These are phyloP conservation scores for Agapostemon virescens DNA, from an alignment of 2,888 invertebrate genomes.

Conservation along the genomic window DNA sequence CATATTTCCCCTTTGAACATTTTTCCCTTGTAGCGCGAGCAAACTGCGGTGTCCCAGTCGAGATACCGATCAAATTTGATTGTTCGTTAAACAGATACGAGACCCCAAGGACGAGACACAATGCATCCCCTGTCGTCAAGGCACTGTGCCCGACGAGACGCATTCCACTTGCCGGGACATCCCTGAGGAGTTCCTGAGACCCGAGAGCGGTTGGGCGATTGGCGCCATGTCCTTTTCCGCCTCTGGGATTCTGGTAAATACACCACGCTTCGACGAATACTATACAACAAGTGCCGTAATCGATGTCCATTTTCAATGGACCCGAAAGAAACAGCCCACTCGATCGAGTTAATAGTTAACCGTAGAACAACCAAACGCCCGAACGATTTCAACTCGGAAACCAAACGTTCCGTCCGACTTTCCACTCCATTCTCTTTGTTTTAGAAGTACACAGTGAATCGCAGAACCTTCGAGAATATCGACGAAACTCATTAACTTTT, in stretches of 20 bases:
- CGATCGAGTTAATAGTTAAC: not conserved
- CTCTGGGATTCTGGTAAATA: slow-evolving; percentile 89
- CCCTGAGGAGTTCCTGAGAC: slow-evolving; percentile 90
- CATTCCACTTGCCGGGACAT: slow-evolving; percentile 89
- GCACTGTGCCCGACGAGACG: slow-evolving; percentile 90
- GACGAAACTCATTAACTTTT: no score
- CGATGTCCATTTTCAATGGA: not conserved
- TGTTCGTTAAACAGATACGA: slow-evolving; percentile 84
- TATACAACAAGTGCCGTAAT: not conserved
- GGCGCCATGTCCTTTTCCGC: slow-evolving; percentile 95
- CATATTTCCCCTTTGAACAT: not conserved
- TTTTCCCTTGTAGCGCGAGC: not conserved
- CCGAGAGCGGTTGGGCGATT: slow-evolving; percentile 94
- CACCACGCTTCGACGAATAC: not conserved
- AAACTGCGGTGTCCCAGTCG: not conserved
- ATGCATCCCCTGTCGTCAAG: slow-evolving; percentile 91
- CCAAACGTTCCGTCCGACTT: no score
- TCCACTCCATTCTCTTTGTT: no score
- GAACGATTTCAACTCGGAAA: no score
- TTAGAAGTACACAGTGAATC: no score
- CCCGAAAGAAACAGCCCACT: not conserved
- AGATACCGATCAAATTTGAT: not conserved
- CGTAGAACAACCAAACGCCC: not conserved
- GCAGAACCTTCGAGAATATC: no score
- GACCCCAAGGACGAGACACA: slow-evolving; percentile 90